Percentiles rank a stretch among this genome's conserved stretches.
phyloP scores from a whole-genome alignment of 1,140 invertebrate genomes.

The Papilio aristodemus region DNA sequence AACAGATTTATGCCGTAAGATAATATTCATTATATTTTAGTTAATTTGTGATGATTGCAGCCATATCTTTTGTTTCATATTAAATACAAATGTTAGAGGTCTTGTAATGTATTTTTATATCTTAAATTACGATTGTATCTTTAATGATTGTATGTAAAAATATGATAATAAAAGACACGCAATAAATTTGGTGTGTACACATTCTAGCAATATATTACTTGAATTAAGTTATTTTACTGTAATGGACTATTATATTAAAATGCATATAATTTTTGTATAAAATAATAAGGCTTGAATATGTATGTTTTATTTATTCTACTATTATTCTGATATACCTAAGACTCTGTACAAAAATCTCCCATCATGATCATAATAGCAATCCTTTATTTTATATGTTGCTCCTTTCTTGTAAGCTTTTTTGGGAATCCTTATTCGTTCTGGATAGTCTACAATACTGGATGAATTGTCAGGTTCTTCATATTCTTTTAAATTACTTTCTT shows the following conservation, averaged over 20 bases:
- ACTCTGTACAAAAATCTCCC: constrained; percentile 88
- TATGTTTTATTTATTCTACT: constrained; percentile 60
- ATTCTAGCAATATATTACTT: constrained; percentile 43
- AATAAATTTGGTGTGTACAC: constrained; percentile 47
- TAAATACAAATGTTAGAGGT: constrained; percentile 7
- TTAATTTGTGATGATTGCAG: constrained; percentile 12
- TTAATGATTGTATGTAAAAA: constrained; percentile 6
- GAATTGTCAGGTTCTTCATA: constrained; percentile 51
- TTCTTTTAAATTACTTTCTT: constrained; percentile 44
- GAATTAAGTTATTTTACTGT: constrained; percentile 59
- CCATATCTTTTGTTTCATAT: constrained; percentile 20
- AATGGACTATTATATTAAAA: constrained; percentile 67
- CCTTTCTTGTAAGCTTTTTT: constrained; percentile 81
- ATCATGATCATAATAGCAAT: constrained; percentile 89
- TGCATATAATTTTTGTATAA: constrained; percentile 76
- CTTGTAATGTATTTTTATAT: constrained; percentile 28
- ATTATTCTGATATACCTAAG: constrained; percentile 81
- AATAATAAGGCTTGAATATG: constrained; percentile 67
- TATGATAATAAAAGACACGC: constrained; percentile 55
- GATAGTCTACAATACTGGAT: constrained; percentile 65
- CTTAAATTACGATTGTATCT: constrained; percentile 5
- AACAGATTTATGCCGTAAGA: not conserved
- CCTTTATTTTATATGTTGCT: constrained; percentile 85
- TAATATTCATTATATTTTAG: not conserved
- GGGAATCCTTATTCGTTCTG: constrained; percentile 84